Evolutionary conservation across 2,888 invertebrate species (phyloP), one percentile per base, ranked within the genome.

Genomic region (Baccha elongata): DNA sequence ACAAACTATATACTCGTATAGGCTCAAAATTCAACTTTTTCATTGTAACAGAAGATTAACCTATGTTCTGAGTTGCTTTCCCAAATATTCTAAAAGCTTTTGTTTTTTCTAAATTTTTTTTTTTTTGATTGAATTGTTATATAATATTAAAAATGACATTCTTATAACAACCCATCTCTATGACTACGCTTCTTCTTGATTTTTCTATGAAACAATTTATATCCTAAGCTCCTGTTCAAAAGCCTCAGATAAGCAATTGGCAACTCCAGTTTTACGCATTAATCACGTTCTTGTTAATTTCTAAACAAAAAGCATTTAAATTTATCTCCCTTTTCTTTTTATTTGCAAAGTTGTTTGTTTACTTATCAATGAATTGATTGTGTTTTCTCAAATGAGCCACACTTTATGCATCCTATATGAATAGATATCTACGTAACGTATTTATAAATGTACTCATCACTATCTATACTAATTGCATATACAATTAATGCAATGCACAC

Each of bases 401-500:
- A 42, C 40, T 35, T 62, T 11, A 35, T 53, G 53, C 53, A 17
- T 17, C n/a, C n/a, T n/a, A n/a, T n/a, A n/a, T n/a, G n/a, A n/a
- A n/a, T 17, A 42, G 8, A 17, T 42, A 42, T 5, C 17, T 17
- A 44, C 44, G 15, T n/a, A 32, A 48, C 6, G 13, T 48, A 48
- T 4, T 2, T 23, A n/a, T 6, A 6, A 26, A n/a, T 7, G 2
- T 26, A 48, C 48, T 48, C 29, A 29, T 52, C 32, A 52, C 37
- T 13, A 40, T 52, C 8, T 26, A 23, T 58, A 19, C 44, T 68
- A 44, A 58, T 58, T 69, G 50, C 13, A 19, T 21, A 71, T 71
- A 50, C 50, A 71, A 71, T 50, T 40, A 29, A 71, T 69, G 48
- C 50, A 50, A 50, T 60, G 40, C 50, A 71, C 60, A 71, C 40